Evolutionary conservation across 2,797 vertebrate genomes (phyloP).

Genomic region (Gymnoscopelus braueri): DNA sequence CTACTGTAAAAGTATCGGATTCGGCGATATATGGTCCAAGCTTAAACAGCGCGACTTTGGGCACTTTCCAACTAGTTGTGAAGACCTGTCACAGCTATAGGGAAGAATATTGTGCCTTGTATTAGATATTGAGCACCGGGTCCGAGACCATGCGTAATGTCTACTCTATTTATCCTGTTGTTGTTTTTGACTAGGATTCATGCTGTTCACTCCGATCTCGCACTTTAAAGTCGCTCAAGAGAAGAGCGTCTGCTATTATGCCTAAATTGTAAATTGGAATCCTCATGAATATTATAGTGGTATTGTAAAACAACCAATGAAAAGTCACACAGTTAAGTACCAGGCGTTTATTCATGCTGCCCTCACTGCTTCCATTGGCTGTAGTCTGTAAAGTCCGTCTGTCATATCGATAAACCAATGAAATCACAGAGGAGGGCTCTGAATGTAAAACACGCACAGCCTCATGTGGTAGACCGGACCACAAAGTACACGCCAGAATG

Average conservation of each 20-base stretch:
- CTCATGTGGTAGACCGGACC: slow-evolving; percentile 50
- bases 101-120: too few relatives aligned
- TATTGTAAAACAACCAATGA: slow-evolving; percentile 20
- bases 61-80: too few relatives aligned
- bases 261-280: too few relatives aligned
- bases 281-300: not conserved
- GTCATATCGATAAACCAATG: slow-evolving; percentile 32
- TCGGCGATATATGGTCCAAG: not conserved
- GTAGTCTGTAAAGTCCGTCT: slow-evolving; percentile 8
- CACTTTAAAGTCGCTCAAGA: not conserved
- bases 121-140: too few relatives aligned
- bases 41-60: not conserved
- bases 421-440: slow-evolving; percentile 19
- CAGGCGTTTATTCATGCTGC: not conserved
- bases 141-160: too few relatives aligned
- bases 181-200: too few relatives aligned
- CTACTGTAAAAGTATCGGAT: not conserved
- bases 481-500: not conserved
- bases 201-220: slow-evolving; percentile 20
- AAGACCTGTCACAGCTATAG: too few relatives aligned
- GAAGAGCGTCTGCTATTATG: too few relatives aligned
- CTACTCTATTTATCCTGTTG: too few relatives aligned
- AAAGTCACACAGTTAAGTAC: not conserved
- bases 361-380: not conserved
- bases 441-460: slow-evolving; percentile 14